Percentiles rank a stretch among this genome's conserved stretches.
phyloP scores from a whole-genome alignment of 2,797 vertebrate genomes.

The Sciurus carolinensis region DNA sequence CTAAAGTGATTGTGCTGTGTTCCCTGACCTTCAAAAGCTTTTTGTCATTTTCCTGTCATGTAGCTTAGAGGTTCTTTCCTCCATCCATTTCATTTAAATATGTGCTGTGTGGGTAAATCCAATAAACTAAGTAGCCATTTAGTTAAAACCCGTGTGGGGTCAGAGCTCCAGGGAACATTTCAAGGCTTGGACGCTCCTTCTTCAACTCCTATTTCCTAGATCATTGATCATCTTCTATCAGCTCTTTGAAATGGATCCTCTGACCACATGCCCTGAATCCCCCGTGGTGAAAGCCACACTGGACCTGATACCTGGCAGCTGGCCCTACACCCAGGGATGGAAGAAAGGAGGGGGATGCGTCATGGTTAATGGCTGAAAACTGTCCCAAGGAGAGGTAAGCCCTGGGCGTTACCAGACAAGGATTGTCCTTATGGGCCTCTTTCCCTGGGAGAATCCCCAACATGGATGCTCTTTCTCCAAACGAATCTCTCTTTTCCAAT shows the following conservation, averaged over 20 bases:
- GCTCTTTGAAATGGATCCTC: slow-evolving; percentile 84
- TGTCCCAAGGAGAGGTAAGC: not conserved
- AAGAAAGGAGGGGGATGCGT: not conserved
- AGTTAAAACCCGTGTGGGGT: slow-evolving; percentile 87
- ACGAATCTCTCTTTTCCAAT: not conserved
- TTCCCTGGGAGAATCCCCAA: not conserved
- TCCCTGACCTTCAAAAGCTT: slow-evolving; percentile 84
- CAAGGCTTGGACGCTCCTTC: slow-evolving; percentile 78
- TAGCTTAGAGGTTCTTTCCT: slow-evolving; percentile 81
- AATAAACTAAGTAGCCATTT: slow-evolving; percentile 90
- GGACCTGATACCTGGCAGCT: slow-evolving; percentile 50
- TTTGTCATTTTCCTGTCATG: slow-evolving; percentile 81
- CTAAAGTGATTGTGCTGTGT: slow-evolving; percentile 82
- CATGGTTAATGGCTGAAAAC: not conserved
- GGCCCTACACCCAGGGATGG: not conserved
- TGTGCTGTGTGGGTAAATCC: slow-evolving; percentile 85
- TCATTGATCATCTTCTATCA: slow-evolving; percentile 79
- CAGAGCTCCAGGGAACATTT: slow-evolving; percentile 86
- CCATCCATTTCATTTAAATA: slow-evolving; percentile 86
- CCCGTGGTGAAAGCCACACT: not conserved
- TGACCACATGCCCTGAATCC: slow-evolving; percentile 68
- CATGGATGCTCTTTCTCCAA: too few species aligned
- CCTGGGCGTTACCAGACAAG: not conserved
- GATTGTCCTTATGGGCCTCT: not conserved
- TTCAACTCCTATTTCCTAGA: slow-evolving; percentile 84